Conservation (phyloP, 1,140 invertebrate genomes). For the Penaeus indicus region DNA sequence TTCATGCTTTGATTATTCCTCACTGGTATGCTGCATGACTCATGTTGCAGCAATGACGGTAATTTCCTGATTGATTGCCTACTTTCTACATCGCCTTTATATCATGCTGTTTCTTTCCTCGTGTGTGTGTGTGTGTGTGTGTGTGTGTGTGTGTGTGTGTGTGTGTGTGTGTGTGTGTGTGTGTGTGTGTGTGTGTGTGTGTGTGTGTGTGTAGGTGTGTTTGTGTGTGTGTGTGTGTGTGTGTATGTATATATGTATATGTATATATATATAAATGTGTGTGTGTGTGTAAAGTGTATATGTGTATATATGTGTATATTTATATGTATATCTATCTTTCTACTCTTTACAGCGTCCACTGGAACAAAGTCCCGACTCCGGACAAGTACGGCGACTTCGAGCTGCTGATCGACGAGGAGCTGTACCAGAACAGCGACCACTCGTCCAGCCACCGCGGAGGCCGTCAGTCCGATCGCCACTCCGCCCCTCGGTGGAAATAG, state of each 20-base stretch:
- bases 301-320: not conserved
- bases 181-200: not conserved
- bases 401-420: constrained; percentile 85
- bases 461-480: constrained; percentile 49
- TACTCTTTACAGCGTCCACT: constrained; percentile 78
- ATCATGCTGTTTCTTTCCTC: too few relatives aligned
- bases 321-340: not conserved
- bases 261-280: too few relatives aligned
- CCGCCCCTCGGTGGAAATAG: constrained; percentile 56
- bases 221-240: not conserved
- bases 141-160: constrained; percentile 22
- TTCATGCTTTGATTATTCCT: constrained; percentile 23
- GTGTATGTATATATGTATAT: not conserved
- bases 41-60: too few relatives aligned
- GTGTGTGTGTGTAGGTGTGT: not conserved
- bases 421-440: constrained; percentile 60
- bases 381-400: constrained; percentile 91
- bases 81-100: not conserved
- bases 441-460: constrained; percentile 35
- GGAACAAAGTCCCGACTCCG: constrained; percentile 87
- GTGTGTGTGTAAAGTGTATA: constrained; percentile 7
- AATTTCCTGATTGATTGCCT: not conserved
- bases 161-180: not conserved
- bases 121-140: constrained; percentile 22
- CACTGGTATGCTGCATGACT: not conserved